Evolutionary conservation across 1,140 invertebrate species (phyloP), one percentile per base, ranked within the genome.

Genomic region (Aphaenogaster floridana): DNA sequence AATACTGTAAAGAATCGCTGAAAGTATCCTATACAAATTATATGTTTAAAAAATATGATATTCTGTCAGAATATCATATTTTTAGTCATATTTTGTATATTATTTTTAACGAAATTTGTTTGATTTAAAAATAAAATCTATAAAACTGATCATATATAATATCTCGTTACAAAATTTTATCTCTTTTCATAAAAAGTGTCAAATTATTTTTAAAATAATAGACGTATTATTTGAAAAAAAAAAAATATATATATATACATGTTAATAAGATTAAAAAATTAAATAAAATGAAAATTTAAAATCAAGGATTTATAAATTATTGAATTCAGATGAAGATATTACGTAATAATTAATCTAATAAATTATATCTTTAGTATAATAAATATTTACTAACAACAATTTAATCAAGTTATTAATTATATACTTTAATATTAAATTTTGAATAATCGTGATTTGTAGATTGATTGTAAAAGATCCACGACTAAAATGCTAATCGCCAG

Each of bases 401-500:
- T 57, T 45, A 28, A 57, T 11, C 0, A 28, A 42, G 36, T 64
- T 48, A 79, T 50, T 28, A 17, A 63, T 28, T 36, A 9, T 36
- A 28, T 28, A 28, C 28, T 68, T 79, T 9, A 39, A 68, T 57
- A 36, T 1, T 36, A 11, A 13, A 50, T 39, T 79, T 79, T 80
- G 2, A 39, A 52, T 7, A 21, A 39, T 3, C 5, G 5, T 42
- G 9, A 5, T 50, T 66, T 50, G 2, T 66, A 52, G 36, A 76
- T 39, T 76, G 6, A 69, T 11, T 50, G 21, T 50, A 69, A 69
- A 69, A 61, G 36, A 71, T 50, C 42, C 50, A 21, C 61, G 45
- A 77, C 15, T 36, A 88, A 74, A 72, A 90, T 93, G 93, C 91
- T 94, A 87, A 89, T 92, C 64, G 88, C 91, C 28, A 88, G 83